Evolutionary conservation across 2,888 invertebrate genomes (phyloP), one percentile per base, ranked within the genome.

Genomic region (Orthosia gothica): DNA sequence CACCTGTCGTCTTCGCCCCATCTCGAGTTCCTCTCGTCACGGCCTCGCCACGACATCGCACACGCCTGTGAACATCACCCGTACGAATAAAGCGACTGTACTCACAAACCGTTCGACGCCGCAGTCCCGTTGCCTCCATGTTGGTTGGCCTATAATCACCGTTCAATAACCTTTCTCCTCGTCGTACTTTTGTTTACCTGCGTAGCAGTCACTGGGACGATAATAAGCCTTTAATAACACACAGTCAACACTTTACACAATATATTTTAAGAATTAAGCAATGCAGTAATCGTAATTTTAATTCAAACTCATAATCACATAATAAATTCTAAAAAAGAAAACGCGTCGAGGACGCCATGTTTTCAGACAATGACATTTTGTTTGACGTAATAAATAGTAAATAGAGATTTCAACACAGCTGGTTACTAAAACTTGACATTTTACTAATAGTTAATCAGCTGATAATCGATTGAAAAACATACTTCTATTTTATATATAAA

Each of bases 21-120:
- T 26, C 95, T 92, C 79, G 93, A 87, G 72, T 89, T 88, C 70
- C 95, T 92, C 81, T 94, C 95, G 79, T 95, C 95, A 72, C 95
- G 91, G 82, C 92, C 92, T 74, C 96, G 93, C 96, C 96, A 95
- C 90, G 96, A 96, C 96, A 96, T 96, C 88, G 89, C 89, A 88
- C 78, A 75, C 63, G 91, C 94, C 96, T 96, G 96, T 89, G 94
- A 96, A 96, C 94, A 95, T 92, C 92, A 90, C 84, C 92, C 91
- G 89, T 91, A 91, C 87, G 83, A 90, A 92, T 95, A 91, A 94
- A 95, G 92, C 89, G 83, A 86, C 83, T 75, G 88, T 92, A 94
- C 93, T 93, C 91, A 93, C 93, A 89, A 88, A 91, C 88, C 86
- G 84, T 84, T 82, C 90, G 89, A 69, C 73, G 87, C 80, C 74